Base-by-base conservation (phyloP, 2,797 vertebrate genomes). In the Poecilia picta region DNA sequence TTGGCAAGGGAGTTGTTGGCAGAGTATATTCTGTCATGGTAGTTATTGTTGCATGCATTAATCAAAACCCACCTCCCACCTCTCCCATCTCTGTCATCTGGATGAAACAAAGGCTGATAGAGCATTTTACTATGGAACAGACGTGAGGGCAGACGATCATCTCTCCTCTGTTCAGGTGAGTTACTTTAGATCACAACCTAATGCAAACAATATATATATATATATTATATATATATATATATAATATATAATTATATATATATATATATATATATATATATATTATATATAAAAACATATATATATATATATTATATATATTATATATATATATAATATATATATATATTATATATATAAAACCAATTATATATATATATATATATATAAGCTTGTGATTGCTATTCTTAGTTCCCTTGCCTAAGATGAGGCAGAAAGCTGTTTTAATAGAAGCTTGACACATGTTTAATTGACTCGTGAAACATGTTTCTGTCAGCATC, bases 21-120 rank as follows among this genome's bases (percentile, higher is more conserved):
- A 81, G 78, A 53, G 70, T 55, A 47, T 79, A 73, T 81, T 84
- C 76, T 83, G 86, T 87, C 77, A 77, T 81, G 86, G 74, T 83
- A 84, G 85, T 89, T 90, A 88, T 87, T 94, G 90, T 93, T 87
- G 88, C 91, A 86, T 86, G 74, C 36, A 3, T 84, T 91, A 76
- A 86, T 84, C 76, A 79, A 71, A 89, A 78, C 87, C 83, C 77
- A 43, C 81, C 74, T 86, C 81, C 76, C 83, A 79, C 74, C 75
- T 78, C 81, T 83, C 80, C 41, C 49, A 76, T 71, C 78, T 49
- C 75, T 79, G 46, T 80, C 18, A 2, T 77, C 39, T 20, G 57
- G 66, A 74, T 75, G 81, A 83, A 82, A 74, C 23, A 43, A 70
- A 81, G 77, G 73, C 41, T 72, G 78, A 81, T 64, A 76, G 74